Evolutionary conservation across 2,888 invertebrate genomes (phyloP).

Genomic region (Aporophyla nigra): DNA sequence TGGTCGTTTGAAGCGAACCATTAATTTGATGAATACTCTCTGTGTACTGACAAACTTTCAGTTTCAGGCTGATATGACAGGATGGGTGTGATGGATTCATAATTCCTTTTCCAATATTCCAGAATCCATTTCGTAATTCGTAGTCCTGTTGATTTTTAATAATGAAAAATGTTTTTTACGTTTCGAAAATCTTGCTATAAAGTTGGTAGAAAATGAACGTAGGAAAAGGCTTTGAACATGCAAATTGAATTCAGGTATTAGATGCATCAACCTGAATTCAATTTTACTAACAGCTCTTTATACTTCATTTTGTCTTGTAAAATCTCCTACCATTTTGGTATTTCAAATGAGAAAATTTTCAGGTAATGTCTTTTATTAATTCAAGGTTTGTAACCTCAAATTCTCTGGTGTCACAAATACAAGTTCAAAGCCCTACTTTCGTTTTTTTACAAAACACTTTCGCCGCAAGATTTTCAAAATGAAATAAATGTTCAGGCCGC

Average conservation of each 20-base stretch:
- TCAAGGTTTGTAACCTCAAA: not conserved
- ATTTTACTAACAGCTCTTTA: constrained; percentile 14
- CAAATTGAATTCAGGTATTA: not conserved
- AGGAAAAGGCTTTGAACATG: not conserved
- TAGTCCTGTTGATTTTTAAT: not conserved
- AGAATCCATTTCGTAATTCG: constrained; percentile 8
- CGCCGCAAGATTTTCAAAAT: not conserved
- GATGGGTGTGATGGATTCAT: constrained; percentile 16
- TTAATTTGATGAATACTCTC: constrained; percentile 41
- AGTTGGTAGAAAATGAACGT: not conserved
- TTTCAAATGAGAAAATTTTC: not conserved
- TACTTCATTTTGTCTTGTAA: constrained; percentile 5
- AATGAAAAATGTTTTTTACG: not conserved
- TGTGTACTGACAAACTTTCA: constrained; percentile 9
- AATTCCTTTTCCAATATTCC: constrained; percentile 28
- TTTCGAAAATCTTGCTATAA: not conserved
- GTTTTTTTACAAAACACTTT: constrained; percentile 6
- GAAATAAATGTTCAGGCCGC: constrained; percentile 29
- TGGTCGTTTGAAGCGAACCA: constrained; percentile 26
- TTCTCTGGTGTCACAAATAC: constrained; percentile 6
- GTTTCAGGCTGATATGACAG: not conserved
- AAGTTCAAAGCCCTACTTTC: not conserved
- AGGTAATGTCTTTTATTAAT: not conserved
- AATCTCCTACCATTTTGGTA: constrained; percentile 5
- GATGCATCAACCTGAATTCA: not conserved